Evolutionary conservation across 2,888 invertebrate genomes (phyloP).

Genomic region (Diachrysia chrysitis): DNA sequence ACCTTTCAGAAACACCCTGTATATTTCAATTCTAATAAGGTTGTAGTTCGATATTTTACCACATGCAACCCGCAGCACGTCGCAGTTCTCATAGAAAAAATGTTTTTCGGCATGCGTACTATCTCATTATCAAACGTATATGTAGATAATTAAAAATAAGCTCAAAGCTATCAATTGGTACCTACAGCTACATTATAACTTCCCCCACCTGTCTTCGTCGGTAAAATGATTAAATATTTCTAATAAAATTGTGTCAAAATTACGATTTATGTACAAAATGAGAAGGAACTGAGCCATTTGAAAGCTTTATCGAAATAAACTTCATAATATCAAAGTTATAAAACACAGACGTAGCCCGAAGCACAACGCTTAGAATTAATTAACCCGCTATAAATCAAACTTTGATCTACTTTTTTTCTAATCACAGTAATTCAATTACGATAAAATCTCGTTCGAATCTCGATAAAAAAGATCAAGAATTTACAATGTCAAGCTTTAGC

Average conservation of each 20-base stretch:
- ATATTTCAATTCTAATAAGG: no score
- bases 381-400: constrained; percentile 56
- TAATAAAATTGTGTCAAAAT: constrained; percentile 40
- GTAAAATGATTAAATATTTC: constrained; percentile 13
- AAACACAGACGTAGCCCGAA: constrained; percentile 40
- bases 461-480: constrained; percentile 17
- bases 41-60: no score
- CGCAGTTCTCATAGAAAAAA: no score
- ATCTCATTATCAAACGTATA: no score
- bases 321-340: constrained; percentile 54
- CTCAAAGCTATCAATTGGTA: neutral
- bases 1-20: no score
- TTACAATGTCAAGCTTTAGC: constrained; percentile 15
- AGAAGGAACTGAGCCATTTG: constrained; percentile 20
- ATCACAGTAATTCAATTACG: constrained; percentile 56
- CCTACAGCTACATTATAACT: neutral
- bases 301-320: constrained; percentile 42
- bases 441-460: constrained; percentile 37
- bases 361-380: constrained; percentile 58
- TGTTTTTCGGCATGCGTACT: no score
- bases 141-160: neutral
- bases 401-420: constrained; percentile 50
- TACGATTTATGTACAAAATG: constrained; percentile 30
- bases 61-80: no score
- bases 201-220: neutral